Evolutionary conservation across 1,140 invertebrate species (phyloP).

Genomic region (Hydropsyche tenuis): DNA sequence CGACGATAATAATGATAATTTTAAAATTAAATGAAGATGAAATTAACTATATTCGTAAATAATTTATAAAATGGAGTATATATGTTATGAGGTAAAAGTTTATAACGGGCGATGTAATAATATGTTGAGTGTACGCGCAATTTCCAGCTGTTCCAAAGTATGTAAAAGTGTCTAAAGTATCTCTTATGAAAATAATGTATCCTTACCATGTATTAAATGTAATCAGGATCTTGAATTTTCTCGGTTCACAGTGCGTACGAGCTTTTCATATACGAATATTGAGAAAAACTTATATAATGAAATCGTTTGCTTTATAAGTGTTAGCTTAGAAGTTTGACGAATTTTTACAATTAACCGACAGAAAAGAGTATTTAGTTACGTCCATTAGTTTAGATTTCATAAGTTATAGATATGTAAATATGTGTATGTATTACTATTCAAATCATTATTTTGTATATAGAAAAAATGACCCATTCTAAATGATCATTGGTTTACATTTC

Average conservation of each 20-base stretch:
- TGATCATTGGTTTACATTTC: neutral
- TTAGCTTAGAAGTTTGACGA: constrained; percentile 14
- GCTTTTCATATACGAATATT: neutral
- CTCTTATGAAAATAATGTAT: constrained; percentile 33
- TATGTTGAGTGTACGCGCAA: neutral
- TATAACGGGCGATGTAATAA: neutral
- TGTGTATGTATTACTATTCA: neutral
- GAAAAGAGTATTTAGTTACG: constrained; percentile 17
- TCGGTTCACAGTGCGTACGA: neutral
- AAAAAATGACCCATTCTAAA: no score
- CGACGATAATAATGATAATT: neutral
- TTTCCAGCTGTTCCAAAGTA: constrained; percentile 25
- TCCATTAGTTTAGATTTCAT: constrained; percentile 23
- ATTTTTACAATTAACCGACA: constrained; percentile 2
- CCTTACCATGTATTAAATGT: neutral
- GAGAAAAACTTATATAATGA: neutral
- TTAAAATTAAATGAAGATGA: neutral
- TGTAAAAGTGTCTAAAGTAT: neutral
- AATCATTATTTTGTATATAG: constrained; percentile 5
- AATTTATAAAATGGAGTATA: neutral
- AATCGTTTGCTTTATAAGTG: constrained; percentile 18
- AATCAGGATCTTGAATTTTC: neutral
- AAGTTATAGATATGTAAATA: neutral
- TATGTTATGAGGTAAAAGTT: neutral
- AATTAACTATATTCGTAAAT: neutral